Evolutionary conservation across 2,888 invertebrate species (phyloP).

Genomic region (Pemphredon lugubris): DNA sequence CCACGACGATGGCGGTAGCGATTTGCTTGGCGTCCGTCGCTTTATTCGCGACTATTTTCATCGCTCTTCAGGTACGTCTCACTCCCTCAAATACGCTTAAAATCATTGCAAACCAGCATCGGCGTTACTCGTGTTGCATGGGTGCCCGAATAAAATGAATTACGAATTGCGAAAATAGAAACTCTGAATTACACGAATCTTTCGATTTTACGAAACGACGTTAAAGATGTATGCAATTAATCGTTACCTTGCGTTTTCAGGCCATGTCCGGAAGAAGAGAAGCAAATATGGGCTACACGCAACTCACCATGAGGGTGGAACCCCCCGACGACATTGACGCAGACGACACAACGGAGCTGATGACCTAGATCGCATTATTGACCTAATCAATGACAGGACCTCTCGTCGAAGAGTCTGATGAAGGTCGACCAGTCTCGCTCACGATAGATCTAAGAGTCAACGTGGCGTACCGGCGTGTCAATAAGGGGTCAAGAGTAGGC

Average conservation of each 20-base stretch:
- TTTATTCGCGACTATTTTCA: constrained; percentile 87
- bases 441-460: constrained; percentile 34
- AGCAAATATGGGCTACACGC: constrained; percentile 76
- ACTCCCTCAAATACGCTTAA: background rate
- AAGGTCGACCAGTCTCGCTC: constrained; percentile 47
- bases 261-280: constrained; percentile 75
- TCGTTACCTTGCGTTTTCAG: too few species aligned
- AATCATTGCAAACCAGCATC: background rate
- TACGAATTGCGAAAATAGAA: too few species aligned
- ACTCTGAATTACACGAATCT: too few species aligned
- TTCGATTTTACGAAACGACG: too few species aligned
- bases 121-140: too few species aligned
- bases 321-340: constrained; percentile 76
- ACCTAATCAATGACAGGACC: constrained; percentile 51
- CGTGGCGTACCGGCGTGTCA: constrained; percentile 16
- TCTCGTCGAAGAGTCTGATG: constrained; percentile 51
- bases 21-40: constrained; percentile 87
- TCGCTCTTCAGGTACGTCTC: constrained; percentile 86
- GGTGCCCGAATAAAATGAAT: too few species aligned
- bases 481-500: background rate
- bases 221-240: too few species aligned
- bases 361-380: constrained; percentile 72
- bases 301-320: constrained; percentile 75
- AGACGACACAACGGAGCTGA: constrained; percentile 77
- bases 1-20: constrained; percentile 86